A percentile compares a stretch with the other conserved stretches of the same genome.
These are phyloP conservation scores for Drosophila borborema DNA, from an alignment of 2,888 invertebrate species.

Conservation along the genomic window DNA sequence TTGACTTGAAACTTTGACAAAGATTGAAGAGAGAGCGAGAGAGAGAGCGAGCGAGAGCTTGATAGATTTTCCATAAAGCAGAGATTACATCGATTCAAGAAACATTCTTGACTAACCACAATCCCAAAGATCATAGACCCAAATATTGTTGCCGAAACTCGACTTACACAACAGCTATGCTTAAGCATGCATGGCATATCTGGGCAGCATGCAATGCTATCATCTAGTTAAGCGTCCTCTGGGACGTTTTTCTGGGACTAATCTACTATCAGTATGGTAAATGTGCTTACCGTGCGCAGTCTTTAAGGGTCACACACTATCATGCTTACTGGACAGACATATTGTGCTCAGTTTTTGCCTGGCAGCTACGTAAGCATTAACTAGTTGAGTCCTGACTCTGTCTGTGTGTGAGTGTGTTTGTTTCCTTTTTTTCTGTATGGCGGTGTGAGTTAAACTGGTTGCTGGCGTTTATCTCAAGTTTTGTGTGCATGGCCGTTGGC, in stretches of 20 bases:
- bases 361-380: slow-evolving; percentile 38
- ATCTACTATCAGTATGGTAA: slow-evolving; percentile 44
- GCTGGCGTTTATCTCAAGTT: slow-evolving; percentile 43
- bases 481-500: slow-evolving; percentile 43
- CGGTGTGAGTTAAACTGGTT: slow-evolving; percentile 1
- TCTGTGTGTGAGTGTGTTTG: neutral
- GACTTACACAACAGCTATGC: slow-evolving; percentile 2
- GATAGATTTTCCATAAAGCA: neutral
- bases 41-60: neutral
- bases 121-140: neutral
- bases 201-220: slow-evolving; percentile 20
- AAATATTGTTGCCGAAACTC: neutral
- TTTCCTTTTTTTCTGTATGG: no score
- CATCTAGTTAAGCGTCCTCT: slow-evolving; percentile 43
- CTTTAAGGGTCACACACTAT: slow-evolving; percentile 31
- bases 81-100: neutral
- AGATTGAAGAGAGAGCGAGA: neutral
- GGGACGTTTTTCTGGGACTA: slow-evolving; percentile 41
- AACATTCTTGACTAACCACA: neutral
- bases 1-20: slow-evolving; percentile 4
- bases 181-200: slow-evolving; percentile 28
- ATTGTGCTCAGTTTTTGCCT: slow-evolving; percentile 32
- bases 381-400: slow-evolving; percentile 11
- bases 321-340: slow-evolving; percentile 31
- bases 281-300: slow-evolving; percentile 52